Conservation (phyloP, 2,888 invertebrate species). For the Maniola hyperantus region DNA sequence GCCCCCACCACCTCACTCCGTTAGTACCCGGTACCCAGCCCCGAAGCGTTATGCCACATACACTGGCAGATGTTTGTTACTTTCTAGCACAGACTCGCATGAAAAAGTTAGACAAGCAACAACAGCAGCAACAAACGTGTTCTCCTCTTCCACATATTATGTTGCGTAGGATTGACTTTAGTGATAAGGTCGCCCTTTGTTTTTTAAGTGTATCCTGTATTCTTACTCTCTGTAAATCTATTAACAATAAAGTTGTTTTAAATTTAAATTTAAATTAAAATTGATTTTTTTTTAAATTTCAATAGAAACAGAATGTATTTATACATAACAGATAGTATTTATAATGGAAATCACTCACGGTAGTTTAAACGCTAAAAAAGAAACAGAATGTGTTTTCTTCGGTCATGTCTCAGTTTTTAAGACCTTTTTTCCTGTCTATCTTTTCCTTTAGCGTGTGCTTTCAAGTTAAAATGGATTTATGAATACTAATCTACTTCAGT, state of each 20-base stretch:
- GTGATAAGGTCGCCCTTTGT: no score
- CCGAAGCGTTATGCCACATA: conserved; percentile 8
- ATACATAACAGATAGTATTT: no score
- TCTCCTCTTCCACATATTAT: background rate
- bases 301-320: no score
- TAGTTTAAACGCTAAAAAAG: no score
- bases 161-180: no score
- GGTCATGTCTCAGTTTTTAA: background rate
- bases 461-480: conserved; percentile 16
- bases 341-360: no score
- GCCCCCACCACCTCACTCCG: conserved; percentile 41
- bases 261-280: no score
- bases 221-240: no score
- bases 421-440: background rate
- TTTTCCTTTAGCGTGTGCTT: background rate
- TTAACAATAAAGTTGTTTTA: no score
- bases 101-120: background rate
- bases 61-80: conserved; percentile 1
- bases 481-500: conserved; percentile 15
- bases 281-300: no score
- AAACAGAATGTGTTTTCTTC: background rate
- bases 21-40: conserved; percentile 6
- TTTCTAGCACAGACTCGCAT: background rate
- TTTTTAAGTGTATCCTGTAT: no score
- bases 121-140: background rate